These are phyloP conservation scores for Ips nitidus DNA, from an alignment of 1,140 invertebrate species.

Conservation along the genomic window DNA sequence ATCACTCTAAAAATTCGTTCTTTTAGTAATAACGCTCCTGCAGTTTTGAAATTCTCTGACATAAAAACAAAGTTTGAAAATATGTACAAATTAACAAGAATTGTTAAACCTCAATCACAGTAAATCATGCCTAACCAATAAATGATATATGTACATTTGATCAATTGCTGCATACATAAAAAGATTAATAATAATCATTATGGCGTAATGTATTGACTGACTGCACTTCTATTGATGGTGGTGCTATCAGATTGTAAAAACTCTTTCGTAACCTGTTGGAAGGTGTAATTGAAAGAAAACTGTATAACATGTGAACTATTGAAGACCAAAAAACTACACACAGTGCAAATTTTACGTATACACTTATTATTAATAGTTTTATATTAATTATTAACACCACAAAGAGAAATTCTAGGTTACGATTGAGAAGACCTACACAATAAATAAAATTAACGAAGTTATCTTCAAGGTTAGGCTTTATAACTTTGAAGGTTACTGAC, in stretches of 20 bases:
- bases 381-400: slow-evolving; percentile 25
- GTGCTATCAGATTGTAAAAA: too few relatives aligned
- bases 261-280: too few relatives aligned
- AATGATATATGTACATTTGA: slow-evolving; percentile 6
- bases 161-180: not conserved
- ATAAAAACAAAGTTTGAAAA: not conserved
- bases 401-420: slow-evolving; percentile 18
- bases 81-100: slow-evolving; percentile 9
- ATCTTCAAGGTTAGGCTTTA: not conserved
- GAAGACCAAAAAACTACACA: too few relatives aligned
- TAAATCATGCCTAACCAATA: slow-evolving; percentile 14
- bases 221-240: too few relatives aligned
- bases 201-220: too few relatives aligned
- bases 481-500: too few relatives aligned
- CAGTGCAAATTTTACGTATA: too few relatives aligned
- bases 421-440: slow-evolving; percentile 1
- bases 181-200: too few relatives aligned
- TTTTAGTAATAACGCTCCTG: not conserved
- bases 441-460: not conserved
- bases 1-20: slow-evolving; percentile 4
- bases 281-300: too few relatives aligned
- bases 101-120: slow-evolving; percentile 28
- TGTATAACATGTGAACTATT: too few relatives aligned
- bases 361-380: too few relatives aligned
- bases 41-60: too few relatives aligned